Evolutionary conservation across 1,140 invertebrate species (phyloP), one percentile per base, ranked within the genome.

Genomic region (Drosophila murphyi): DNA sequence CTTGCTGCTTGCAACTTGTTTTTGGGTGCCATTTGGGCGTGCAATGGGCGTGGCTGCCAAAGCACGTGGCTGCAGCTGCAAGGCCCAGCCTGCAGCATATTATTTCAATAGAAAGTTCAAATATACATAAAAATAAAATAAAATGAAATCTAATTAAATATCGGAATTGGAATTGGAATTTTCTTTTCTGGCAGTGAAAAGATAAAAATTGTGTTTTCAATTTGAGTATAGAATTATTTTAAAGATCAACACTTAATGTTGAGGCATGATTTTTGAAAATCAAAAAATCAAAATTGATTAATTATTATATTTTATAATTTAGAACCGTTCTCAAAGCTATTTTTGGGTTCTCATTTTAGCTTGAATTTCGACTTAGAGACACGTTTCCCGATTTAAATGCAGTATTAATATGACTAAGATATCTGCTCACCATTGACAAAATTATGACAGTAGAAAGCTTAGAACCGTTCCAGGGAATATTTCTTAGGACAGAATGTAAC

Each of bases 11-110:
- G 39, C 63, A 70, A 70, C 57, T 70, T 61, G 51, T 52, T 48
- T 69, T 52, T 65, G 47, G 8, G 29, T 28, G 45, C 34, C 56
- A 60, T 6, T 43, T 20, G 20, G 20, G 20, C 20, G 6, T 8
- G 56, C n/a, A 43, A 55, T 20, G 64, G 75, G 75, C 57, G 63
- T 74, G 74, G 70, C 61, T 31, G 31, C 32, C 60, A 50, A 57
- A 57, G 81, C 80, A 85, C 80, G 80, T 83, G 80, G 72, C 20
- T 20, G 20, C 80, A 83, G 77, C 72, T 67, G 48, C 45, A 20
- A 20, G 48, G 71, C 56, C n/a, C 41, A 56, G 43, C 37, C 39
- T 54, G 29, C 54, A 7, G 37, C 28, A 31, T 34, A 31, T 51
- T 55, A 39, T 28, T 52, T 41, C 50, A 34, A 52, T 43, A 45